phyloP scores from a whole-genome alignment of 2,797 vertebrate genomes.

The Acrocephalus scirpaceus region DNA sequence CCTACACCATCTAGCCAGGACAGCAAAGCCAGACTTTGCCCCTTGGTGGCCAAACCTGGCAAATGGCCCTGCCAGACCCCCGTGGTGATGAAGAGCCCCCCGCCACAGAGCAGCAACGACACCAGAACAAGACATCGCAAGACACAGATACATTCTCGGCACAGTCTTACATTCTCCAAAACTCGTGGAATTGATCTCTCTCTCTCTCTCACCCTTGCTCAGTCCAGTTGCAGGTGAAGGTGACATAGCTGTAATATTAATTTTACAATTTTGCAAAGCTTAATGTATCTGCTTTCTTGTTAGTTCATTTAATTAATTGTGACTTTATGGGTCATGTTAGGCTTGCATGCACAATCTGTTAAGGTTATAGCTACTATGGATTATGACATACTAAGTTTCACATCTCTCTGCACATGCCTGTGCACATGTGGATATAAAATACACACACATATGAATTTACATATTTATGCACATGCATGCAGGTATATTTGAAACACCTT shows the following conservation, averaged over 20 bases:
- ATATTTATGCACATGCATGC: neutral
- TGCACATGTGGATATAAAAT: neutral
- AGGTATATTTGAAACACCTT: neutral
- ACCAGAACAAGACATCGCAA: constrained; percentile 74
- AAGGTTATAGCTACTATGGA: constrained; percentile 18
- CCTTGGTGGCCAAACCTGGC: neutral
- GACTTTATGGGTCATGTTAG: constrained; percentile 54
- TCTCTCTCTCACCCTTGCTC: constrained; percentile 84
- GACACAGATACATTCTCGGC: constrained; percentile 66
- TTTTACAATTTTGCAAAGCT: constrained; percentile 80
- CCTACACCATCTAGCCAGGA: neutral
- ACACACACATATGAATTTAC: neutral
- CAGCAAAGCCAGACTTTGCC: neutral
- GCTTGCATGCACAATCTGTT: constrained; percentile 54
- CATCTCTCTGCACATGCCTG: neutral
- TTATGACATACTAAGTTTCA: constrained; percentile 1
- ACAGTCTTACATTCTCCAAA: constrained; percentile 84
- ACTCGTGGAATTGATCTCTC: constrained; percentile 82
- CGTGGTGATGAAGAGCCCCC: constrained; percentile 35
- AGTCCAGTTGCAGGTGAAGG: constrained; percentile 83
- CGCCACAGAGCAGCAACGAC: constrained; percentile 48
- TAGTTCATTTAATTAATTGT: constrained; percentile 61
- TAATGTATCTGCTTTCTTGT: constrained; percentile 62
- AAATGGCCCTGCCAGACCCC: neutral
- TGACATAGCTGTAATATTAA: constrained; percentile 84